A percentile compares a stretch with the other conserved stretches of the same genome.
Conservation (phyloP, 2,797 vertebrate species). For the Yasuhikotakia modesta region DNA sequence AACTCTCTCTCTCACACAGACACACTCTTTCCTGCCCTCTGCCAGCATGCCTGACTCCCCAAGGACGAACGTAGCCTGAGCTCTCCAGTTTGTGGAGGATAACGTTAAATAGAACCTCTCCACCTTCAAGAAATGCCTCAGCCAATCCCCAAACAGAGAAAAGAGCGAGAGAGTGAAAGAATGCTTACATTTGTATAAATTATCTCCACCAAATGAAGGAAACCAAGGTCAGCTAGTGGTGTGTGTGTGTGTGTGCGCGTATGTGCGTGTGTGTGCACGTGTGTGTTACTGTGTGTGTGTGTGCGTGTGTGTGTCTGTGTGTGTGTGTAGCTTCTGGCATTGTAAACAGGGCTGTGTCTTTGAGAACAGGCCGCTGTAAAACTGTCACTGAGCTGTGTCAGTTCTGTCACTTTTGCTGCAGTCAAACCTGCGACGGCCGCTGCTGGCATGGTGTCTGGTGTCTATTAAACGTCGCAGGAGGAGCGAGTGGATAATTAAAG, state of each 20-base stretch:
- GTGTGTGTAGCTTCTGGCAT: background rate
- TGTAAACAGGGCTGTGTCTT: slow-evolving; percentile 15
- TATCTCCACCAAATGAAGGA: slow-evolving; percentile 63
- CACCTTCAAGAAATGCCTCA: slow-evolving; percentile 59
- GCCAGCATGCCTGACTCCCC: slow-evolving; percentile 32
- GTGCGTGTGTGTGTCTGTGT: slow-evolving; percentile 20
- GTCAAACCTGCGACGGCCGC: slow-evolving; percentile 21
- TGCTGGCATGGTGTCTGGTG: slow-evolving; percentile 14
- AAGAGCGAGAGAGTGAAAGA: slow-evolving; percentile 51
- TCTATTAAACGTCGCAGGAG: slow-evolving; percentile 28
- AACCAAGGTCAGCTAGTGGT: slow-evolving; percentile 65
- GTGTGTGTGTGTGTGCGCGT: slow-evolving; percentile 14
- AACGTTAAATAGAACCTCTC: slow-evolving; percentile 56
- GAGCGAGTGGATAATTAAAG: slow-evolving; percentile 39
- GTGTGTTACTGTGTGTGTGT: too few species aligned
- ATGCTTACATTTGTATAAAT: slow-evolving; percentile 77
- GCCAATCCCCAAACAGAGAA: slow-evolving; percentile 55
- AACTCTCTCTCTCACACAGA: slow-evolving; percentile 12
- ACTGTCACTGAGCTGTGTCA: slow-evolving; percentile 49
- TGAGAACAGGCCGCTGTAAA: slow-evolving; percentile 32
- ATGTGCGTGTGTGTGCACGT: slow-evolving; percentile 1
- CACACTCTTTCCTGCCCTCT: slow-evolving; percentile 16
- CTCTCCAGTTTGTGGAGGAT: slow-evolving; percentile 7
- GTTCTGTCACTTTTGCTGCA: slow-evolving; percentile 40
- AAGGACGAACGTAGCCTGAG: slow-evolving; percentile 45